Evolutionary conservation across 2,113 vertebrate species (phyloP).

Genomic region (Verasper variegatus): DNA sequence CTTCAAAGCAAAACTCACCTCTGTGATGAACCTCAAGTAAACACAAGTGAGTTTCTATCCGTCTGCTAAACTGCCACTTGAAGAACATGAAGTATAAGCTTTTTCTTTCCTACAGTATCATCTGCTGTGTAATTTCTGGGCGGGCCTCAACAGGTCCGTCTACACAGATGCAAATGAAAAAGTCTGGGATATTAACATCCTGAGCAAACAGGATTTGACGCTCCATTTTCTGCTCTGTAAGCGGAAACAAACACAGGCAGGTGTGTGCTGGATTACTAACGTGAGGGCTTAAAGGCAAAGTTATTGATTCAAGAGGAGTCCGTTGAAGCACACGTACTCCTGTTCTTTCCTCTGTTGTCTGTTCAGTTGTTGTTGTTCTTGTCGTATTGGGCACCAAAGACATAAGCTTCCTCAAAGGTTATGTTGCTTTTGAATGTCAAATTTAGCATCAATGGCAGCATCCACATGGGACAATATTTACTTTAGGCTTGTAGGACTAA

Average conservation of each 20-base stretch:
- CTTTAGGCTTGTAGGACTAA: not conserved
- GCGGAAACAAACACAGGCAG: constrained; percentile 14
- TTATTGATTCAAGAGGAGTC: constrained; percentile 24
- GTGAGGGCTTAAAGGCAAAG: not conserved
- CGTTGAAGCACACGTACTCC: not conserved
- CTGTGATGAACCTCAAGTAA: no score
- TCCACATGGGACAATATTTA: not conserved
- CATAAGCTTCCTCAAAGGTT: not conserved
- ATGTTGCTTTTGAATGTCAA: not conserved
- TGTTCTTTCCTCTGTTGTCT: not conserved
- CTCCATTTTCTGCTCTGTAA: constrained; percentile 2
- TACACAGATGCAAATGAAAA: not conserved
- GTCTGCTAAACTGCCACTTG: no score
- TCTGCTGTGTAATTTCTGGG: not conserved
- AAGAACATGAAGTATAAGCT: not conserved
- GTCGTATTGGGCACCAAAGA: not conserved
- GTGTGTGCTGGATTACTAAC: not conserved
- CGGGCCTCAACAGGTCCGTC: not conserved
- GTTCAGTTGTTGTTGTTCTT: not conserved
- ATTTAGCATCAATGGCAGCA: no score
- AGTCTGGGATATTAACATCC: constrained; percentile 33
- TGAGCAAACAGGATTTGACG: constrained; percentile 57
- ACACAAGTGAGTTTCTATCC: no score
- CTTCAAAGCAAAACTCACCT: no score
- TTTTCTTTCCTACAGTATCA: not conserved